Evolutionary conservation across 2,888 invertebrate genomes (phyloP).

Genomic region (Cephus spinipes): DNA sequence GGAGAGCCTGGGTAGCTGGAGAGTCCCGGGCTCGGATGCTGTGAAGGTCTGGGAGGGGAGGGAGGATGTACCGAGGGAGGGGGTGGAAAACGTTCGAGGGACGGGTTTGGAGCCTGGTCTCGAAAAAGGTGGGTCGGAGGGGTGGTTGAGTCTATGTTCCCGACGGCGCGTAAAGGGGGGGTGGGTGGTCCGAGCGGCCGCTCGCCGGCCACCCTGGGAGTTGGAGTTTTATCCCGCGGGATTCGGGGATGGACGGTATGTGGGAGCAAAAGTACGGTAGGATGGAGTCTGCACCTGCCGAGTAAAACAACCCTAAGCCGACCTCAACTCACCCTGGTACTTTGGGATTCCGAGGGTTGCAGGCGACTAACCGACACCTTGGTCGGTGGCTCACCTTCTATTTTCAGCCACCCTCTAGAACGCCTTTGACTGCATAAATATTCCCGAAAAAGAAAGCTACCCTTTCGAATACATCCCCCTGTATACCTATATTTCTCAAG

Average conservation of each 20-base stretch:
- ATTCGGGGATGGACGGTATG: constrained; percentile 39
- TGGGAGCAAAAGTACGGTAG: constrained; percentile 20
- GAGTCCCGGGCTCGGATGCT: constrained; percentile 14
- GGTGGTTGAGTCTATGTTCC: not conserved
- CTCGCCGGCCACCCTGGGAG: constrained; percentile 14
- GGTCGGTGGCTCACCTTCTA: constrained; percentile 1
- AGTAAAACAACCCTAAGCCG: constrained; percentile 55
- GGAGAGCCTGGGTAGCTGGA: not conserved
- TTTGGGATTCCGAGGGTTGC: not conserved
- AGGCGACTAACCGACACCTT: constrained; percentile 1
- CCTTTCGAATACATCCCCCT: not conserved
- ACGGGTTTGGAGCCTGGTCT: not conserved
- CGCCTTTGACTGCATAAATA: constrained; percentile 13
- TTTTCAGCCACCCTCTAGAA: constrained; percentile 5
- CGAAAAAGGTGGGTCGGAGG: constrained; percentile 8
- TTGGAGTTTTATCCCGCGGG: constrained; percentile 57
- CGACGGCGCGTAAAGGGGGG: not conserved
- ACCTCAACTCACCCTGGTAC: constrained; percentile 32
- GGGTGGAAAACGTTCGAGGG: not conserved
- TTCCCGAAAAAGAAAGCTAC: not conserved
- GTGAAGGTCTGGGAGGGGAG: constrained; percentile 9
- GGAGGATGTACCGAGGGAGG: not conserved
- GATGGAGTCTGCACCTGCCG: constrained; percentile 48
- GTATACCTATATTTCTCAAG: not conserved
- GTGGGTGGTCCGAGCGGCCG: constrained; percentile 27